Base-by-base conservation (phyloP, 2,113 vertebrate species). In the Esox niger region DNA sequence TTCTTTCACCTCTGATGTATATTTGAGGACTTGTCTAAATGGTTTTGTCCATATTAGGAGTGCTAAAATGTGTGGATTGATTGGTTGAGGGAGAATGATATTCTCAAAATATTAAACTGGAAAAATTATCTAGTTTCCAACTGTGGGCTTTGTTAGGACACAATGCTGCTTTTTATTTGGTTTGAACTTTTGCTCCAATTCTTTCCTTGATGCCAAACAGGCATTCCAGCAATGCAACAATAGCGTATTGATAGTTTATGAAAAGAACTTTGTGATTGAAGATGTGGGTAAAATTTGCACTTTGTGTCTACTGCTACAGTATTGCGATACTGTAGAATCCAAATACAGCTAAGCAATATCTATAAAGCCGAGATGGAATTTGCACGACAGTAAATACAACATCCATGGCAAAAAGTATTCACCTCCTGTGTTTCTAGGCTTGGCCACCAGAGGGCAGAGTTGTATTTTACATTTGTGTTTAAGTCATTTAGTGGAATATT, bases 361-460 rank as follows among this genome's bases (percentile, higher is more conserved):
- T 87, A 79, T 78, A 78, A 35, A 68, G 52, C 66, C 58, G 67
- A 81, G 75, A 79, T 81, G 80, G 71, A 60, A 76, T 46, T 46
- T 71, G 73, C 46, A 2, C n/a, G 15, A 52, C 61, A 71, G 72
- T 57, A 80, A 23, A 63, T 2, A 32, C 27, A 84, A 49, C 1
- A 30, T 9, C 26, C 1, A 23, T n/a, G 29, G 46, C 29, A 20
- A 10, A 52, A n/a, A 32, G 5, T 26, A 6, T 2, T 10, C 30
- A 30, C 10, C 4, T 7, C 58, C 85, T 76, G 59, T 77, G 54
- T 1, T 84, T 76, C 69, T 59, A 10, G 10, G 4, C 77, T 33
- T 72, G 64, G 4, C 87, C 91, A 90, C 69, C 49, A 86, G 91
- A 83, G 83, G 90, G 69, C 88, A 86, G 76, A 54, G n/a, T n/a